Base-by-base conservation (phyloP, 2,113 vertebrate species). In the Lynx canadensis region DNA sequence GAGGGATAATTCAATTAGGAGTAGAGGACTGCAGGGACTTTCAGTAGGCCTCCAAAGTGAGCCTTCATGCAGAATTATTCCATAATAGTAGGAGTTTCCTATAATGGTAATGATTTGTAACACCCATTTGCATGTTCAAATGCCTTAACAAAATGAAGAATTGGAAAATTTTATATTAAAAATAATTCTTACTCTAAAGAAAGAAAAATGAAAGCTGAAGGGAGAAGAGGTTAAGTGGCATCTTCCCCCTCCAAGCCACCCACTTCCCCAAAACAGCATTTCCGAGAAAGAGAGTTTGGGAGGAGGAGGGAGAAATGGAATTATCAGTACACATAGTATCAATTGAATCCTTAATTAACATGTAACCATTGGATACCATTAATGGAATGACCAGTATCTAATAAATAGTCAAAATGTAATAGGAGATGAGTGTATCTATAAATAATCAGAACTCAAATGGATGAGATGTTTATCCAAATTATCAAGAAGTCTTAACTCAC, bases 361-460 rank as follows among this genome's bases (percentile, higher is more conserved):
- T 52, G 6, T 80, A 94, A 68, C 19, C 38, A 65, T 1, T 89
- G 76, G 81, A 36, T 76, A 23, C 5, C 50, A 94, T 78, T 60
- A 60, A 36, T 21, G 86, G 78, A 79, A 89, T 96, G 90, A 50
- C 8, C 9, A 83, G 41, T 95, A 74, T 13, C 27, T 82, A 95
- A 81, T 87, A 21, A 91, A 87, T 36, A 71, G 18, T n/a, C 12
- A 65, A 41, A 71, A 87, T 78, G 29, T 15, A 45, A 19, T 48
- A 38, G 93, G 33, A 45, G 19, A 60, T 55, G 73, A 66, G 50
- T 14, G 3, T 60, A 31, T n/a, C 33, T 63, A 23, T 15, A 88
- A 87, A 79, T 84, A 94, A 91, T 74, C 52, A 96, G 66, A 94
- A 92, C 78, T 89, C 79, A 91, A 92, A 80, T 27, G 23, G 31